These are phyloP conservation scores for Stichodactyla mertensii DNA, from an alignment of 64 coral and sea anemone species.

Conservation along the genomic window DNA sequence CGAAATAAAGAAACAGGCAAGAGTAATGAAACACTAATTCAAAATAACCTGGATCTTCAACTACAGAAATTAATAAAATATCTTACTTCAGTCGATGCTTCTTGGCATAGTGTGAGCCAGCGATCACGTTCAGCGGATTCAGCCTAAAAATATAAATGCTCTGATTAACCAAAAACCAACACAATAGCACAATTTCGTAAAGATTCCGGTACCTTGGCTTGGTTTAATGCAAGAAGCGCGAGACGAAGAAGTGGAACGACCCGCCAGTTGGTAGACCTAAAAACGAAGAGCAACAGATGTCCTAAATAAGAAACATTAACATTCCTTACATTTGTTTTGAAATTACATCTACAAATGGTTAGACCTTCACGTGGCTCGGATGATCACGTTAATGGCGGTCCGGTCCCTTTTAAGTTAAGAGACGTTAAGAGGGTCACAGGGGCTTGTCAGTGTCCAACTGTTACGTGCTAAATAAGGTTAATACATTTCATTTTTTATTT, in stretches of 20 bases:
- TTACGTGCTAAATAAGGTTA: no score
- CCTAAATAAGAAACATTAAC: not conserved
- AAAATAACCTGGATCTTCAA: not conserved
- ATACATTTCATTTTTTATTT: no score
- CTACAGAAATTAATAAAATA: no score
- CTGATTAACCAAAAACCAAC: not conserved
- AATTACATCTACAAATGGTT: no score
- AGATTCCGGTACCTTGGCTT: constrained; percentile 38
- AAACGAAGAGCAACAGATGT: not conserved
- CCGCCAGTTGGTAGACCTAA: constrained; percentile 48
- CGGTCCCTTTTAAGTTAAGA: no score
- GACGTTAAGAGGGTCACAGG: no score
- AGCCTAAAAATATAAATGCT: not conserved
- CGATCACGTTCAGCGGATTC: constrained; percentile 58
- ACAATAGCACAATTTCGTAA: not conserved
- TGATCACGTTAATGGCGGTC: no score
- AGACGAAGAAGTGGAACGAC: constrained; percentile 63
- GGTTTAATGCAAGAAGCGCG: constrained; percentile 54
- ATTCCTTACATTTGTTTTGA: no score
- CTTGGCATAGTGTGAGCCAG: constrained; percentile 61
- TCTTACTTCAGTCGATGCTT: constrained; percentile 69
- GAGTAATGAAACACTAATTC: not conserved
- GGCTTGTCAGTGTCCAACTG: no score
- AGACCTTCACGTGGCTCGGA: no score
- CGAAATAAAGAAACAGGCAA: not conserved